These are phyloP conservation scores for Cranoglanis bouderius DNA, from an alignment of 2,113 vertebrate species.

Conservation along the genomic window DNA sequence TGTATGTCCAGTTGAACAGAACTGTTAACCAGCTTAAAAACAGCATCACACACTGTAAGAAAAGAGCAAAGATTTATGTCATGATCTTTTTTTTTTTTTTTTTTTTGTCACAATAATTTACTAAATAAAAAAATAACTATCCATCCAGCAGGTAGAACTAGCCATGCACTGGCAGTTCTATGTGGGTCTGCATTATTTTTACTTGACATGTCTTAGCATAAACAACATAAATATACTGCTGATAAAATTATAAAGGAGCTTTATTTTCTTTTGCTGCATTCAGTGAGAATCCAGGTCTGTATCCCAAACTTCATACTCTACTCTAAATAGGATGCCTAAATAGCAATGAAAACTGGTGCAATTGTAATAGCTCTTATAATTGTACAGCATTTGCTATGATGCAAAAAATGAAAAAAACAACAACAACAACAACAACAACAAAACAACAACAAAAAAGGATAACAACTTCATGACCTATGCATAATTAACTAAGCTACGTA, in stretches of 20 bases:
- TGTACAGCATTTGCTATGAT: too few relatives aligned
- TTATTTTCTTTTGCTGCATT: neutral
- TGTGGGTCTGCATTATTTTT: neutral
- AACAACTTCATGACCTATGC: too few relatives aligned
- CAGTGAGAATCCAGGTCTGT: neutral
- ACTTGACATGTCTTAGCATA: neutral
- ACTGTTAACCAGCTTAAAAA: neutral
- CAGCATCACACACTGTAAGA: slow-evolving; percentile 12
- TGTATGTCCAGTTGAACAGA: slow-evolving; percentile 30
- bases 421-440: too few relatives aligned
- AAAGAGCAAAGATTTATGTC: neutral
- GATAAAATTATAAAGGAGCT: neutral
- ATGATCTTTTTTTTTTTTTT: neutral
- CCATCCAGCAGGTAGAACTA: neutral
- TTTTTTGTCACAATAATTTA: neutral
- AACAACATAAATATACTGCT: neutral
- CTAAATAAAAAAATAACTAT: neutral
- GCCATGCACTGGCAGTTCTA: neutral
- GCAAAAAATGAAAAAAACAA: too few relatives aligned
- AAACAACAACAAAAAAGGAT: too few relatives aligned
- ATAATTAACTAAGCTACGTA: too few relatives aligned
- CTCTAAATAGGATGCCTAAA: too few relatives aligned
- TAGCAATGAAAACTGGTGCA: too few relatives aligned
- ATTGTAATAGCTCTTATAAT: too few relatives aligned
- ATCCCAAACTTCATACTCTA: neutral